These are phyloP conservation scores for Eulemur macaco DNA, from an alignment of 2,113 vertebrate species.

Conservation along the genomic window DNA sequence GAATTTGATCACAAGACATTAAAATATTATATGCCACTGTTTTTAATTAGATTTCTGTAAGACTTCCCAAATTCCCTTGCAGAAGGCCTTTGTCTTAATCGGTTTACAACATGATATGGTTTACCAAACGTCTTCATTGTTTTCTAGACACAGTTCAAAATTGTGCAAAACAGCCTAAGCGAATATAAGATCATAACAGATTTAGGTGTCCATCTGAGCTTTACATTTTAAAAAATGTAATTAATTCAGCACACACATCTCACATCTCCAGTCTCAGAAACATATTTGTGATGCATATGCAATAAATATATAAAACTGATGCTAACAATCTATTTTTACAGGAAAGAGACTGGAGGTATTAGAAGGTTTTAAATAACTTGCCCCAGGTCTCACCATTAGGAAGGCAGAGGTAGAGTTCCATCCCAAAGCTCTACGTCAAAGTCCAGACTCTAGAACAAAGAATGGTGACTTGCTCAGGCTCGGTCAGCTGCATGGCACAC, in stretches of 20 bases:
- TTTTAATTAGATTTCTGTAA: slow-evolving; percentile 2
- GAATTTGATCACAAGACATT: slow-evolving; percentile 29
- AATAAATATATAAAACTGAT: not conserved
- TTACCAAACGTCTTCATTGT: not conserved
- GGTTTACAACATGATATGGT: not conserved
- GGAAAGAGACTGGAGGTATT: not conserved
- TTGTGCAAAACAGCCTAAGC: not conserved
- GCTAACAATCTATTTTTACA: not conserved
- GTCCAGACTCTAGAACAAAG: not conserved
- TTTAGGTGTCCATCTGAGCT: not conserved
- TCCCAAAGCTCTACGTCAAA: not conserved
- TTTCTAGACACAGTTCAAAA: slow-evolving; percentile 14
- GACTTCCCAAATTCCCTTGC: not conserved
- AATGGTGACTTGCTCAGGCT: not conserved
- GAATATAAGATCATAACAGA: not conserved
- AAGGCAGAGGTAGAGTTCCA: not conserved
- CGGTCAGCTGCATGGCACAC: not conserved
- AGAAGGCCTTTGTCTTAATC: not conserved
- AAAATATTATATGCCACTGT: not conserved
- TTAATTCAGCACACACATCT: not conserved
- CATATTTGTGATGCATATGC: not conserved
- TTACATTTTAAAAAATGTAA: not conserved
- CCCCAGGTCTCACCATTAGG: not conserved
- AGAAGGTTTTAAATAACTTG: not conserved
- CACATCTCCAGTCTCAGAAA: not conserved